phyloP scores from a whole-genome alignment of 2,113 vertebrate genomes.

The Holacanthus passer region DNA sequence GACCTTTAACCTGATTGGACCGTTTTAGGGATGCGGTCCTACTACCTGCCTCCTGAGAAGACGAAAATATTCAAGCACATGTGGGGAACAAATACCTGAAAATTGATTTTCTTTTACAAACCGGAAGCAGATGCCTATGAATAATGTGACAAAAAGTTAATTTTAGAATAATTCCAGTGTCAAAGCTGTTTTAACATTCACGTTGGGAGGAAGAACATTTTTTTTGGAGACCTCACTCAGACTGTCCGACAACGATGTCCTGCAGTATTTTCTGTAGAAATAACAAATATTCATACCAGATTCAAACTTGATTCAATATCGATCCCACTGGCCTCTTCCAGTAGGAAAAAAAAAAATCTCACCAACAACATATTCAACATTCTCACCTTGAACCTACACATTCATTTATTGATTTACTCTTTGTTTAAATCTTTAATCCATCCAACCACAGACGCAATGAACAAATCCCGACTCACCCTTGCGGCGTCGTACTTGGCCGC shows the following conservation, averaged over 20 bases:
- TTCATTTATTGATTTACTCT: not conserved
- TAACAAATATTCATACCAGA: not conserved
- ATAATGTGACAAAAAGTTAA: slow-evolving; percentile 1
- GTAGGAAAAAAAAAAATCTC: not conserved
- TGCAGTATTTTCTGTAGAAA: slow-evolving; percentile 7
- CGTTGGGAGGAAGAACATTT: not conserved
- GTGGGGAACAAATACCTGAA: slow-evolving; percentile 48
- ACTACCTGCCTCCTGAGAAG: slow-evolving; percentile 85
- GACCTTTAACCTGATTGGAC: slow-evolving; percentile 86
- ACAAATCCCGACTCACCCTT: slow-evolving; percentile 81
- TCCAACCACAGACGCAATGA: not conserved
- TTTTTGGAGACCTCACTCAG: not conserved
- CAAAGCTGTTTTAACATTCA: no score
- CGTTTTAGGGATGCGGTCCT: slow-evolving; percentile 83
- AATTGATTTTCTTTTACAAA: not conserved
- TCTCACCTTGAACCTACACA: not conserved
- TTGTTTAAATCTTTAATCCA: not conserved
- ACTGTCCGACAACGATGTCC: not conserved
- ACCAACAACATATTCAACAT: not conserved
- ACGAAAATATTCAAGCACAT: slow-evolving; percentile 75
- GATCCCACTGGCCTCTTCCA: not conserved
- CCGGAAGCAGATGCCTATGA: not conserved
- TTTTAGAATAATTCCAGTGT: not conserved
- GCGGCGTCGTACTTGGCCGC: slow-evolving; percentile 88
- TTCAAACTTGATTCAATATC: not conserved